Conservation (phyloP, 23 tunicate genomes). For the Ciona savignyi region DNA sequence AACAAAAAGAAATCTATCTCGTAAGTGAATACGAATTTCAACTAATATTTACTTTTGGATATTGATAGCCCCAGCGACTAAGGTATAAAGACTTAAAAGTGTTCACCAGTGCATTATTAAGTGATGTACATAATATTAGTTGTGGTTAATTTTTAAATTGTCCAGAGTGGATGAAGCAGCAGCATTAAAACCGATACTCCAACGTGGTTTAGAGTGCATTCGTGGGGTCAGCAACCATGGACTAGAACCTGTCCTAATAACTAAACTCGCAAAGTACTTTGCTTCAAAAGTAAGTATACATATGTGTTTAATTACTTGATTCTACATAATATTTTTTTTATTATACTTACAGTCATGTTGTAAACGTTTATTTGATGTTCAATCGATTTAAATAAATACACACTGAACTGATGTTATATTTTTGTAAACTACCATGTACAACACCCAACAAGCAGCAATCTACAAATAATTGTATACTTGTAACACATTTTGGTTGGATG, state of each 20-base stretch:
- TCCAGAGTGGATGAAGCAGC: neutral
- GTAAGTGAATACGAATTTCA: no score
- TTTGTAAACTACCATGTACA: no score
- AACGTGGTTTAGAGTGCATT: slow-evolving; percentile 53
- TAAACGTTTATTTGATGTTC: no score
- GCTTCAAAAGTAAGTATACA: slow-evolving; percentile 59
- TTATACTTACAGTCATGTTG: neutral
- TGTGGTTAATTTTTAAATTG: no score
- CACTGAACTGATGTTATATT: no score
- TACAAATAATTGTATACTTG: no score
- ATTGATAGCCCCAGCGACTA: neutral
- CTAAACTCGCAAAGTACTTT: slow-evolving; percentile 80
- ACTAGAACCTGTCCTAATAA: slow-evolving; percentile 29
- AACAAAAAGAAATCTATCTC: neutral
- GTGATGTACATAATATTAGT: no score
- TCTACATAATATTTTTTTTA: neutral
- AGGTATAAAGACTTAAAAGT: neutral
- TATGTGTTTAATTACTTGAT: no score
- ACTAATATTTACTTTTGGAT: neutral
- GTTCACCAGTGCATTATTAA: no score
- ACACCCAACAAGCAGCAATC: no score
- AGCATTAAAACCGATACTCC: slow-evolving; percentile 3
- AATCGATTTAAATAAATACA: no score
- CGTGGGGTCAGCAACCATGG: slow-evolving; percentile 75
- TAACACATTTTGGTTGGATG: no score